A percentile compares a stretch with the other conserved stretches of the same genome.
Evolutionary conservation across 2,113 vertebrate species (phyloP).

Genomic region (Dasyornis broadbenti): DNA sequence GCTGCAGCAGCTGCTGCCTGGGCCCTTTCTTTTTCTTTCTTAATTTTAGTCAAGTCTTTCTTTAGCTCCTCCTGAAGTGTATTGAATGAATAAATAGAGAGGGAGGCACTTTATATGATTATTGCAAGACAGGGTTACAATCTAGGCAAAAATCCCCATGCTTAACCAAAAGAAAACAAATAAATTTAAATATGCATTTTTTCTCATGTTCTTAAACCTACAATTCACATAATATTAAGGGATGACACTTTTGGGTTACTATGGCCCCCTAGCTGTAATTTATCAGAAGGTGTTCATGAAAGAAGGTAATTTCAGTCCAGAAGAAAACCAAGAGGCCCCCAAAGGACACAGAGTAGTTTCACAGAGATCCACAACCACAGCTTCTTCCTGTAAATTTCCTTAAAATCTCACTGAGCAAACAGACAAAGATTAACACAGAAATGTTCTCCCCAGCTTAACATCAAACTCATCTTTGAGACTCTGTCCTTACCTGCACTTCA

Average conservation of each 20-base stretch:
- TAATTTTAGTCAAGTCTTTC: slow-evolving; percentile 85
- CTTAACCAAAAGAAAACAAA: neutral
- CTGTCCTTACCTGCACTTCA: slow-evolving; percentile 87
- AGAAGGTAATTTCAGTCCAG: neutral
- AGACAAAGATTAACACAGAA: neutral
- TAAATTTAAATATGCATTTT: neutral
- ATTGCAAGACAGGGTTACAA: neutral
- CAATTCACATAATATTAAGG: neutral
- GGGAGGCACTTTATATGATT: neutral
- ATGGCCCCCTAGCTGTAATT: neutral
- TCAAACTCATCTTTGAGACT: neutral
- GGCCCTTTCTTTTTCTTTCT: slow-evolving; percentile 87
- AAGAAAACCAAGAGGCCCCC: neutral
- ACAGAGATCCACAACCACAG: neutral
- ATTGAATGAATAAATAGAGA: slow-evolving; percentile 46
- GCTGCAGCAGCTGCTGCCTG: slow-evolving; percentile 73
- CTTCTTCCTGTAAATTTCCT: neutral
- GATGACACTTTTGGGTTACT: neutral
- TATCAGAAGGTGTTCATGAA: neutral
- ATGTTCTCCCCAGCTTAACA: neutral
- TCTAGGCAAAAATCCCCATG: neutral
- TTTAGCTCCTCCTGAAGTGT: slow-evolving; percentile 89
- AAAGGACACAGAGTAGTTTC: neutral
- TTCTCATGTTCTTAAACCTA: neutral
- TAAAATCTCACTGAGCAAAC: neutral